A percentile compares a stretch with the other conserved stretches of the same genome.
phyloP scores from a whole-genome alignment of 2,888 invertebrate species.

The Pachliopta kotzebuea region DNA sequence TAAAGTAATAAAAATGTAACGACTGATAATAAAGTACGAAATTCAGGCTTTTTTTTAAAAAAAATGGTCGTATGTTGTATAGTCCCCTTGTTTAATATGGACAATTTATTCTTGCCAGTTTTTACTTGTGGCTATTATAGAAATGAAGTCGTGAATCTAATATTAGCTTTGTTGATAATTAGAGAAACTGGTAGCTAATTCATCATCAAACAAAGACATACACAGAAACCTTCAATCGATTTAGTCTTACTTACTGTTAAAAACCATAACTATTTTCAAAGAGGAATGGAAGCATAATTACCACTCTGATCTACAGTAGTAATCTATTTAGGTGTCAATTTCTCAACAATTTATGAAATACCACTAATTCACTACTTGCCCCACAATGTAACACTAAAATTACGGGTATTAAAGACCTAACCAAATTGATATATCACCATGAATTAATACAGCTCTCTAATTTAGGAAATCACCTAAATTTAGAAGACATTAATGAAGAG shows the following conservation, averaged over 20 bases:
- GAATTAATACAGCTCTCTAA: background rate
- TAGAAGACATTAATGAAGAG: no score
- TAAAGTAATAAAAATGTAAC: conserved; percentile 4
- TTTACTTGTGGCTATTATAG: background rate
- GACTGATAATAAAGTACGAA: background rate
- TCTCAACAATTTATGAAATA: background rate
- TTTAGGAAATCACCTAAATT: no score
- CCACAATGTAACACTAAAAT: background rate
- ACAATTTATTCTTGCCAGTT: background rate
- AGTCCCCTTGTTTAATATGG: background rate
- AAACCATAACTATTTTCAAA: no score
- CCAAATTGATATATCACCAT: background rate
- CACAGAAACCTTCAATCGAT: no score
- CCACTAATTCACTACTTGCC: background rate
- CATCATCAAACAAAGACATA: no score
- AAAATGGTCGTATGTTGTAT: background rate
- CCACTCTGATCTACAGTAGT: background rate
- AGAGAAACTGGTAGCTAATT: no score
- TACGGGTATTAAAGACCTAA: background rate
- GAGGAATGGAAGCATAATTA: no score
- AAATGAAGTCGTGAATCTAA: no score
- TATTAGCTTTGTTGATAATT: no score
- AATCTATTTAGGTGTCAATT: background rate
- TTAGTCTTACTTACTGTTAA: no score
- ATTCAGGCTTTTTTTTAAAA: background rate